A percentile compares a stretch with the other conserved stretches of the same genome.
Evolutionary conservation across 2,888 invertebrate species (phyloP).

Genomic region (Vesta saturnalis): DNA sequence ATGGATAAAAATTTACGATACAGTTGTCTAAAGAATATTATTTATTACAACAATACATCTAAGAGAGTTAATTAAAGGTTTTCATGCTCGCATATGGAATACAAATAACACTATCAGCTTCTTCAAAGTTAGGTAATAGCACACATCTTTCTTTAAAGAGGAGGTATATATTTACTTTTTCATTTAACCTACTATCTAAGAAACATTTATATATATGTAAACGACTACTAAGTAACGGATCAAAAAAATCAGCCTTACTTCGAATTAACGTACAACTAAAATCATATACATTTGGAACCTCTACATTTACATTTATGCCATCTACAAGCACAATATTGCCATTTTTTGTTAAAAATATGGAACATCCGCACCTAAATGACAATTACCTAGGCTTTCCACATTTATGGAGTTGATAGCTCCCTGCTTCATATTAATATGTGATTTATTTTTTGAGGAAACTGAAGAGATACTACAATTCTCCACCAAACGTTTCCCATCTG

Average conservation of each 20-base stretch:
- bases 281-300: neutral
- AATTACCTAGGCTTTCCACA: neutral
- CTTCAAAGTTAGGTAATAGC: no score
- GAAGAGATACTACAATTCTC: neutral
- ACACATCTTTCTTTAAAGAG: no score
- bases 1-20: no score
- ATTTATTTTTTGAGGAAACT: neutral
- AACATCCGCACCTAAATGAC: neutral
- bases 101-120: no score
- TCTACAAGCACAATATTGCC: neutral
- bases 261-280: neutral
- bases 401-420: neutral
- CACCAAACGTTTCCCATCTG: neutral
- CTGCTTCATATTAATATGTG: neutral
- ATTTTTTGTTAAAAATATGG: neutral
- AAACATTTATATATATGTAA: slow-evolving; percentile 5
- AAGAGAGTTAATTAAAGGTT: no score
- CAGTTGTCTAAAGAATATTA: no score
- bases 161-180: no score
- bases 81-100: no score
- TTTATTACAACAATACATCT: no score
- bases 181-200: neutral
- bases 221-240: neutral
- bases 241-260: neutral
- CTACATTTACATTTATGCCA: neutral